Percentiles rank a stretch among this genome's conserved stretches.
Evolutionary conservation across 2,113 vertebrate species (phyloP).

Genomic region (Amblyopsis rosae): DNA sequence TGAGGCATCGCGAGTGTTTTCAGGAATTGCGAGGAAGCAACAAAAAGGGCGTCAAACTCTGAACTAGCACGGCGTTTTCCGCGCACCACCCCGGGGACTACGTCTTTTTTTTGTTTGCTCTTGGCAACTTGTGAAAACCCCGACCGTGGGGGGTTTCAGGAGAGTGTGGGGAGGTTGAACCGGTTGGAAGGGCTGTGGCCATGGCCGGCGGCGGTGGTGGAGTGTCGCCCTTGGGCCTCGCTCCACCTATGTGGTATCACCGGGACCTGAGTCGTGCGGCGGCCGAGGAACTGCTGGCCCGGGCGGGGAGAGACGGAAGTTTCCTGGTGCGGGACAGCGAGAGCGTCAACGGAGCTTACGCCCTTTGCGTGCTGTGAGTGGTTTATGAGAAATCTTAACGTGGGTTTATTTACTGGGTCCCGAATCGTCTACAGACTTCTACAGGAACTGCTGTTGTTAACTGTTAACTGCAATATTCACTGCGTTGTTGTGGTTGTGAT

Average conservation of each 20-base stretch:
- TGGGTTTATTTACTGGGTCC: too few relatives aligned
- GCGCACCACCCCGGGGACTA: neutral
- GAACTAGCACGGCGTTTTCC: neutral
- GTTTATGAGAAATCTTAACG: neutral
- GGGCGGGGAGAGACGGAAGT: slow-evolving; percentile 90
- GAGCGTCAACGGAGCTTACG: slow-evolving; percentile 90
- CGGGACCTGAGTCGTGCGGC: slow-evolving; percentile 91
- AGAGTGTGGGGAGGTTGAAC: slow-evolving; percentile 51
- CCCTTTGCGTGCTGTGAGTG: slow-evolving; percentile 92
- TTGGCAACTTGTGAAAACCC: slow-evolving; percentile 25
- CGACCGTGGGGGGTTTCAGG: slow-evolving; percentile 18
- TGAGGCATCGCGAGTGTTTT: slow-evolving; percentile 55
- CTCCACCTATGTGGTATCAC: slow-evolving; percentile 88
- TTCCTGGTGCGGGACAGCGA: slow-evolving; percentile 96
- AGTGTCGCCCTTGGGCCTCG: slow-evolving; percentile 66
- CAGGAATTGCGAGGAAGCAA: slow-evolving; percentile 62
- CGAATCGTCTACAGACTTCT: neutral
- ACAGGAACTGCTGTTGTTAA: neutral
- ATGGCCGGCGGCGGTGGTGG: slow-evolving; percentile 73
- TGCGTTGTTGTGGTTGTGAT: neutral
- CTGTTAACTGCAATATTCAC: neutral
- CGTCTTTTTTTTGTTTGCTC: neutral
- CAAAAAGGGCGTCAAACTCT: slow-evolving; percentile 3
- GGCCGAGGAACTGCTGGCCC: slow-evolving; percentile 89
- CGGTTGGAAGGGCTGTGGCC: slow-evolving; percentile 65